These are phyloP conservation scores for Halocynthia roretzi DNA, from an alignment of 23 tunicate genomes.

Conservation along the genomic window DNA sequence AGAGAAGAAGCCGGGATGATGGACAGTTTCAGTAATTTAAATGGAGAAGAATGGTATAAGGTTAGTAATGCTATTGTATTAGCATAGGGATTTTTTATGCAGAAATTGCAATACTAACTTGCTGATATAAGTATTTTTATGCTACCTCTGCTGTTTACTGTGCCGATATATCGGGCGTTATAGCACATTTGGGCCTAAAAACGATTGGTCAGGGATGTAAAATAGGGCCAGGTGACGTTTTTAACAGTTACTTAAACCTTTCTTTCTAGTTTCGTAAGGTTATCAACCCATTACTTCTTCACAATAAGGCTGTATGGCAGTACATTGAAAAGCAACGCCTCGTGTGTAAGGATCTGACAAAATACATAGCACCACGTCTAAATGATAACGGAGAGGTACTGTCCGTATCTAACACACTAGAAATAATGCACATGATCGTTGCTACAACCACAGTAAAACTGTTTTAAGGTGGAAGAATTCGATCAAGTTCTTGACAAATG, in stretches of 20 bases:
- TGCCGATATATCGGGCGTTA: no score
- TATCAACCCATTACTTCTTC: constrained; percentile 23
- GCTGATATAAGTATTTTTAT: background rate
- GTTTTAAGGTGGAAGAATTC: constrained; percentile 24
- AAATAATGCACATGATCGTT: no score
- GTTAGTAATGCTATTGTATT: background rate
- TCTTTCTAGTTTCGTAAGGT: no score
- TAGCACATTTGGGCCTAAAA: no score
- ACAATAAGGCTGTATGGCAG: constrained; percentile 21
- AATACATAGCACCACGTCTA: constrained; percentile 20
- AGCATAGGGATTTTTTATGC: background rate
- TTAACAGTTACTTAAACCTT: no score
- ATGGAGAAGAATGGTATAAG: constrained; percentile 45
- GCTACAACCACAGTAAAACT: background rate
- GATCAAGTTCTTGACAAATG: constrained; percentile 24
- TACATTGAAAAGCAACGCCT: constrained; percentile 14
- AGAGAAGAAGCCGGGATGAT: constrained; percentile 15
- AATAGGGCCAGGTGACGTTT: no score
- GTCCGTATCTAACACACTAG: no score
- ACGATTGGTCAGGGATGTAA: no score
- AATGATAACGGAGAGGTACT: constrained; percentile 29
- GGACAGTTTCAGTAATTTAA: constrained; percentile 26
- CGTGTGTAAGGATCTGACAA: constrained; percentile 29
- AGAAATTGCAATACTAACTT: background rate
- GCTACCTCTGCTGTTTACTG: no score